A percentile compares a stretch with the other conserved stretches of the same genome.
Conservation (phyloP, 2,888 invertebrate genomes). For the Metacarcinus magister region DNA sequence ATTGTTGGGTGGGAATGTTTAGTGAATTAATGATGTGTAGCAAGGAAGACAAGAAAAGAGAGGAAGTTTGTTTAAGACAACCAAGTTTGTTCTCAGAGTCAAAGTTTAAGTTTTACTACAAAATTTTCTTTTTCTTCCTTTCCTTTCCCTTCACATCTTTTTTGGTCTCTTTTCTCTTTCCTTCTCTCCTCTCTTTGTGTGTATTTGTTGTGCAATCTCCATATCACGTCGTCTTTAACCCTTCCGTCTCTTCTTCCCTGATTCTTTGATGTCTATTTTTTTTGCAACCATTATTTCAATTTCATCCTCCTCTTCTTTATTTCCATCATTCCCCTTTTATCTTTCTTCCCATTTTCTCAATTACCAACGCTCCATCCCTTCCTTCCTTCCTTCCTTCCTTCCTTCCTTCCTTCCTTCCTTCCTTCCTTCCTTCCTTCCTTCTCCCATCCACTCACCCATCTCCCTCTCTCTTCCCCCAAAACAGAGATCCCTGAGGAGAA, state of each 20-base stretch:
- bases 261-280: neutral
- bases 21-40: neutral
- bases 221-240: neutral
- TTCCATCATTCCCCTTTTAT: neutral
- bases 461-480: neutral
- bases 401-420: neutral
- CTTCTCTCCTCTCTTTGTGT: neutral
- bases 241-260: neutral
- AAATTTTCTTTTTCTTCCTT: neutral
- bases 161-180: neutral
- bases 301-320: neutral
- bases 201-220: too few relatives aligned
- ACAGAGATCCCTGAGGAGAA: constrained; percentile 58
- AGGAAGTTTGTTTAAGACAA: neutral
- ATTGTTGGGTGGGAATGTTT: neutral
- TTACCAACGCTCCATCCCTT: neutral
- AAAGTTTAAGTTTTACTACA: neutral
- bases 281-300: neutral
- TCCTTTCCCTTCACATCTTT: neutral
- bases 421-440: neutral
- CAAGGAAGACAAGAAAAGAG: neutral
- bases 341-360: neutral
- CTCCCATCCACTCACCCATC: neutral
- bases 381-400: neutral
- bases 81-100: neutral